Evolutionary conservation across 2,888 invertebrate species (phyloP), one percentile per base, ranked within the genome.

Genomic region (Apodemia hepburni): DNA sequence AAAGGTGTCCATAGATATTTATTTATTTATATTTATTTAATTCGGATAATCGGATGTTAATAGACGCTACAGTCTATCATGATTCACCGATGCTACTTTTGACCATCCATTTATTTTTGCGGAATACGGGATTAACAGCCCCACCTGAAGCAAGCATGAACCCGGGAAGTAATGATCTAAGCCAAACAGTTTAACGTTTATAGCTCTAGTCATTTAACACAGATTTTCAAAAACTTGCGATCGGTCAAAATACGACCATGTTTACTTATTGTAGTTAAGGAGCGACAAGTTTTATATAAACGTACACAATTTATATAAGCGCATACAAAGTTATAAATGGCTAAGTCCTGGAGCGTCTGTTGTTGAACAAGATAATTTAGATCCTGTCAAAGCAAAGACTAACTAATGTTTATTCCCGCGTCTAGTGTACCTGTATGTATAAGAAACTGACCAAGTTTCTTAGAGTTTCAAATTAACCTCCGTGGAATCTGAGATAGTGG

Each of bases 351-450:
- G 6, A 51, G 51, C 51, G 22, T 22, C 51, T 51, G 22, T 18
- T 51, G 15, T 29, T 27, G 29, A 57, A 15, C 29, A 57, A 57
- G n/a, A 57, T 57, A 57, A 57, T 57, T 29, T 57, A 57, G 57
- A 57, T 4, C 29, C 57, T 57, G 57, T 57, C 57, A 57, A 29
- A 57, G 57, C 7, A 57, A 57, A 57, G 57, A 29, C 57, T 57
- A 57, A 57, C 57, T 57, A 57, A 57, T 57, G 57, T 15, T 57
- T 29, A 57, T 29, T 29, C 51, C 27, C 27, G 27, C 29, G 15
- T 57, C 57, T 57, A 29, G 27, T 12, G 15, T 54, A 54, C 54
- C 54, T 57, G 29, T 27, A 57, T 57, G 57, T 57, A 29, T 57
- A 57, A 27, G 57, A 29, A 57, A 22, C 27, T 18, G 51, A 29